phyloP scores from a whole-genome alignment of 2,888 invertebrate genomes.

The Steinernema hermaphroditum region DNA sequence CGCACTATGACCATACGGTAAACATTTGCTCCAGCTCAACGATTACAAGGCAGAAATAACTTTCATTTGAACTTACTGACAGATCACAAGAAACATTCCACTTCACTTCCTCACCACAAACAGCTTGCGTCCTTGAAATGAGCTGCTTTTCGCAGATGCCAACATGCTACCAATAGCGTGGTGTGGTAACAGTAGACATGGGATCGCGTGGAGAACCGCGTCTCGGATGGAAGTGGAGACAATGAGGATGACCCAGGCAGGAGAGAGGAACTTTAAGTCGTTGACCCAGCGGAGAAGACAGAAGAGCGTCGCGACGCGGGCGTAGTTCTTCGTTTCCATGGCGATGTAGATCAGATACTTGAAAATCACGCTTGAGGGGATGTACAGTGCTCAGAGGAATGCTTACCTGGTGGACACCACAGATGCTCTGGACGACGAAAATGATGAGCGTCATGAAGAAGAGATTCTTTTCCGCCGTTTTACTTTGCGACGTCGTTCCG shows the following conservation, averaged over 20 bases:
- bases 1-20: too few species aligned
- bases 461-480: not conserved
- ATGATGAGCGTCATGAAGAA: constrained; percentile 8
- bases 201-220: not conserved
- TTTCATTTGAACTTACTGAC: too few species aligned
- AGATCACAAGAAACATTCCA: too few species aligned
- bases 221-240: not conserved
- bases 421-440: not conserved
- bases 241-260: not conserved
- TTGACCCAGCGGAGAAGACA: not conserved
- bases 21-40: too few species aligned
- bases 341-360: constrained; percentile 1
- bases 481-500: too few species aligned
- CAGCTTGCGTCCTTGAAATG: too few species aligned
- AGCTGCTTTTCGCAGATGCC: too few species aligned
- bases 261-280: constrained; percentile 18
- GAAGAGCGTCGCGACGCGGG: not conserved
- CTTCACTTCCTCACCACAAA: too few species aligned
- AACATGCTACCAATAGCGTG: too few species aligned
- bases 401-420: constrained; percentile 13
- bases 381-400: too few species aligned
- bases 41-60: too few species aligned
- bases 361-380: too few species aligned
- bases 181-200: not conserved
- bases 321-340: not conserved